Conservation (phyloP, 2,113 vertebrate genomes). For the Chaetorhynchus papuensis region DNA sequence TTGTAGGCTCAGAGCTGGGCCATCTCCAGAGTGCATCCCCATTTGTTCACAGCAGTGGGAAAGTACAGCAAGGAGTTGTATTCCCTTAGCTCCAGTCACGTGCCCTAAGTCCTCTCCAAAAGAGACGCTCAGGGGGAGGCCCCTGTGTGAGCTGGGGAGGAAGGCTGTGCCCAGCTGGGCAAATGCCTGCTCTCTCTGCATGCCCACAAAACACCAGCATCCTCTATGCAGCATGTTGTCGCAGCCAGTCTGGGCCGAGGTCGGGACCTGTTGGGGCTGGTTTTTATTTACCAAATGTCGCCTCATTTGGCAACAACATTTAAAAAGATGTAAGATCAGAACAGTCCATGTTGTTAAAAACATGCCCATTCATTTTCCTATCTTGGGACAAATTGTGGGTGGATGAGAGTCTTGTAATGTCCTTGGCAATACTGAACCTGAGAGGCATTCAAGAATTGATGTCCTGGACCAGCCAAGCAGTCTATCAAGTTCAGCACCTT, state of each 20-base stretch:
- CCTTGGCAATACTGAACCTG: background rate
- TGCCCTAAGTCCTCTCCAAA: accelerated
- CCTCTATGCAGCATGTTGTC: background rate
- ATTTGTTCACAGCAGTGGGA: background rate
- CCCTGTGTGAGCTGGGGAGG: background rate
- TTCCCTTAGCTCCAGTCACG: background rate
- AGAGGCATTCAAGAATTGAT: background rate
- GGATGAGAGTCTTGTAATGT: background rate
- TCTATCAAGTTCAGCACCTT: background rate
- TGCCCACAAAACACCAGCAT: background rate
- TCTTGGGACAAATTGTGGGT: background rate
- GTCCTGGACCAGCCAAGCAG: background rate
- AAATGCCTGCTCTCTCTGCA: background rate
- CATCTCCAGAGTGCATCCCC: background rate
- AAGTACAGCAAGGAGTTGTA: background rate
- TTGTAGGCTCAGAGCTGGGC: background rate
- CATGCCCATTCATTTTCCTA: background rate
- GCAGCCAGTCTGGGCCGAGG: accelerated
- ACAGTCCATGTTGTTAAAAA: background rate
- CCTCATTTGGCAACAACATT: background rate
- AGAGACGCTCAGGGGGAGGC: background rate
- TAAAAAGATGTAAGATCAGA: background rate
- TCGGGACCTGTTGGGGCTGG: background rate
- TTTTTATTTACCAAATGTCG: background rate
- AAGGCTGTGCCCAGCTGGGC: background rate